Evolutionary conservation across 1,140 invertebrate genomes (phyloP), one percentile per base, ranked within the genome.

Genomic region (Heterodera carotae): DNA sequence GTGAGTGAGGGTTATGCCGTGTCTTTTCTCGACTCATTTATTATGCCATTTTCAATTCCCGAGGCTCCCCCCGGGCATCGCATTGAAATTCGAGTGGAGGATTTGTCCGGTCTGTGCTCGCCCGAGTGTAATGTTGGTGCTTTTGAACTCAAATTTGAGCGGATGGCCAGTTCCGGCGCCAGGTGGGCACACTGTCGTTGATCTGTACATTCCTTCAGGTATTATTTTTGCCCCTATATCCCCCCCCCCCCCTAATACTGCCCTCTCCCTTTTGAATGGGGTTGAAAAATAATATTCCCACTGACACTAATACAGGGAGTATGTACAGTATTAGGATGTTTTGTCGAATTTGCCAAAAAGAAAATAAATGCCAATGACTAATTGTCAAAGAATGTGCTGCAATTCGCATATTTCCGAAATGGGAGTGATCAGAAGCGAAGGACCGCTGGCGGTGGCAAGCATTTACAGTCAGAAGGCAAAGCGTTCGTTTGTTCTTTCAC

Each of bases 71-170:
- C 36, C 25, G 77, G 79, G 31, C 31, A 64, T 3, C 76, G 75
- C 53, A 62, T 81, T 2, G 80, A 81, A 43, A 69, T 81, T n/a
- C 43, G 68, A 25, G 76, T 81, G 2, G 78, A 69, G 34, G 36
- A 27, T 12, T 33, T 81, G 15, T 31, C 22, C 6, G 80, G 80
- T 1, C 31, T 79, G 4, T 81, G 80, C 48, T 71, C 80, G 27
- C 56, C 56, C 43, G 80, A 81, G 27, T 81, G 80, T 56, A 73
- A 81, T 36, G 83, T 83, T 15, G 80, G 80, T 4, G 79, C 81
- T 34, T 31, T 76, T 60, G 80, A 81, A 39, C 64, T 81, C 56
- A 81, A 81, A 76, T 80, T 81, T 43, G 80, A 81, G 39, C 43
- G 84, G 27, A 31, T 82, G n/a, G 29, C 39, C 39, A 81, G 39